Evolutionary conservation across 2,888 invertebrate species (phyloP).

Genomic region (Drosophila mayaguana): DNA sequence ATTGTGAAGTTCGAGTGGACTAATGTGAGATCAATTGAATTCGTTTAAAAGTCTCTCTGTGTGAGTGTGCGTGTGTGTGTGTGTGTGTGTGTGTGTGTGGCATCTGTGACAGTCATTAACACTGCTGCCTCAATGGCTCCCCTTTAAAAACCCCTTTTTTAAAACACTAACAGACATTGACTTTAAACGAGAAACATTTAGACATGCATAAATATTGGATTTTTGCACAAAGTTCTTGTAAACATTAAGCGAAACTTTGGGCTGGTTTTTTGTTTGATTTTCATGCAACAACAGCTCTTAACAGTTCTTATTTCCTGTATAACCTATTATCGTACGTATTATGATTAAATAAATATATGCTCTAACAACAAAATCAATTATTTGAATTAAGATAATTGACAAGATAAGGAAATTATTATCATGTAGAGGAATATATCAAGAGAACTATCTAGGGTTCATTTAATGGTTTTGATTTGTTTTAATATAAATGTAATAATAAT

Average conservation of each 20-base stretch:
- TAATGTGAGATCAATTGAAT: conserved; percentile 6
- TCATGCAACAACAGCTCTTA: not conserved
- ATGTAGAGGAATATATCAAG: not conserved
- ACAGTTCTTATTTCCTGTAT: not conserved
- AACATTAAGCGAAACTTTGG: not conserved
- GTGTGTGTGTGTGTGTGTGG: conserved; percentile 6
- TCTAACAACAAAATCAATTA: not conserved
- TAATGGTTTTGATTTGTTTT: too few species aligned
- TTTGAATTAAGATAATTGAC: too few species aligned
- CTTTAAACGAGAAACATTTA: not conserved
- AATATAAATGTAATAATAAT: too few species aligned
- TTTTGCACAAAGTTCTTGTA: not conserved
- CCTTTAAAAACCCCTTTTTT: too few species aligned
- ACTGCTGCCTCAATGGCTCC: conserved; percentile 4
- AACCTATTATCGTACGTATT: not conserved
- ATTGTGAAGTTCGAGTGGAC: conserved; percentile 13
- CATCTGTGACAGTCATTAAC: not conserved
- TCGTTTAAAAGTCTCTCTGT: not conserved
- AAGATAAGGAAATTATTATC: not conserved
- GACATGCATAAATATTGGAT: not conserved
- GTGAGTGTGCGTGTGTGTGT: not conserved
- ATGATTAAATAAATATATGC: not conserved
- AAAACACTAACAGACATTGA: conserved; percentile 4
- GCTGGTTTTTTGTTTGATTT: not conserved
- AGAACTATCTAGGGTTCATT: not conserved